Evolutionary conservation across 2,797 vertebrate species (phyloP).

Genomic region (Halcyon badia): DNA sequence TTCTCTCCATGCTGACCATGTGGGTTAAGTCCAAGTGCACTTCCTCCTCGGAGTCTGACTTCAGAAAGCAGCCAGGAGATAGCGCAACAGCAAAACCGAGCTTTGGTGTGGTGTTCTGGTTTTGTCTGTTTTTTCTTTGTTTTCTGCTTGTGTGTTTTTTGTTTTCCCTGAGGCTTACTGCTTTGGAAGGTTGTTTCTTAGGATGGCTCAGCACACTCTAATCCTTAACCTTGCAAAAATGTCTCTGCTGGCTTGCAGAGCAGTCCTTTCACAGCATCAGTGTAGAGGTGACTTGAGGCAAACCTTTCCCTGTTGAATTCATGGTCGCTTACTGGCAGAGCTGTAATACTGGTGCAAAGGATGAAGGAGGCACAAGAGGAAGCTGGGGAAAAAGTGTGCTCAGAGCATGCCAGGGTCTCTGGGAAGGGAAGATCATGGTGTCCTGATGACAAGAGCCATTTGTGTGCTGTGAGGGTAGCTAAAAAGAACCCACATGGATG

Average conservation of each 20-base stretch:
- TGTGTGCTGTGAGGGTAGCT: neutral
- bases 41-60: neutral
- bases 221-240: neutral
- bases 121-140: neutral
- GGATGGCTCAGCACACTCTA: neutral
- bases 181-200: neutral
- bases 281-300: neutral
- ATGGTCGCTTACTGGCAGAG: neutral
- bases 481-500: neutral
- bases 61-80: neutral
- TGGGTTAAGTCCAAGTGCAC: neutral
- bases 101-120: neutral
- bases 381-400: neutral
- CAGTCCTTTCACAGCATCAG: neutral
- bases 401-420: neutral
- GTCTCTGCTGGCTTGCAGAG: neutral
- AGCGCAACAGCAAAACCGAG: neutral
- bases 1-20: neutral
- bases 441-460: rapidly evolving
- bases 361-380: neutral
- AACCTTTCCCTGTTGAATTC: neutral
- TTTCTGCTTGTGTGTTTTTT: neutral
- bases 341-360: neutral
- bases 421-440: neutral
- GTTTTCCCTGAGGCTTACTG: neutral